Evolutionary conservation across 2,113 vertebrate species (phyloP).

Genomic region (Brachyistius frenatus): DNA sequence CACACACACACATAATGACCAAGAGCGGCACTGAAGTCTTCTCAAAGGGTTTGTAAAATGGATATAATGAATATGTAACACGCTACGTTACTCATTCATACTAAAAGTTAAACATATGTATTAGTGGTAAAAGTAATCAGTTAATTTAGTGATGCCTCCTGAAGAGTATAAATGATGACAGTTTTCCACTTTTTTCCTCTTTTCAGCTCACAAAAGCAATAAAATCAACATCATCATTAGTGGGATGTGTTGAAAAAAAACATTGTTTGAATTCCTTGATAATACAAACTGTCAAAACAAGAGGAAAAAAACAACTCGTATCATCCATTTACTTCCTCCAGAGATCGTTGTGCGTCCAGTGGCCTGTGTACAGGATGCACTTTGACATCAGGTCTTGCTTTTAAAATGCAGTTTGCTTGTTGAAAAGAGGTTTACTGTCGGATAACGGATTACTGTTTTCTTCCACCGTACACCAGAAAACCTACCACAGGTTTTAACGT

Average conservation of each 20-base stretch:
- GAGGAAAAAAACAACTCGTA: not conserved
- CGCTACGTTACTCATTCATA: not conserved
- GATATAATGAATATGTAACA: conserved; percentile 41
- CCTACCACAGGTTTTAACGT: not conserved
- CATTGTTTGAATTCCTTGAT: too few species aligned
- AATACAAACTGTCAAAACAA: not conserved
- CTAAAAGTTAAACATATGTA: conserved; percentile 1
- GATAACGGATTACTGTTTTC: conserved; percentile 16
- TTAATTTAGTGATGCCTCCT: not conserved
- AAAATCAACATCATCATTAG: not conserved
- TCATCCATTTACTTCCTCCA: conserved; percentile 4
- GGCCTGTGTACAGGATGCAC: not conserved
- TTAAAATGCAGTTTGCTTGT: conserved; percentile 11
- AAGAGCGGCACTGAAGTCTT: conserved; percentile 24
- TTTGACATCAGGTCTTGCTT: conserved; percentile 26
- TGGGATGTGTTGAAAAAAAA: not conserved
- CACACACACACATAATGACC: conserved; percentile 31
- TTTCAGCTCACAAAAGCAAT: not conserved
- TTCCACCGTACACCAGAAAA: conserved; percentile 4
- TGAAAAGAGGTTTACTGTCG: conserved; percentile 1
- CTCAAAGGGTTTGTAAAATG: conserved; percentile 26
- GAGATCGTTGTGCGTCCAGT: not conserved
- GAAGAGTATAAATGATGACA: not conserved
- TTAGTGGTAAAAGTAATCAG: not conserved
- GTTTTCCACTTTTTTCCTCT: conserved; percentile 5